Evolutionary conservation across 1,140 invertebrate genomes (phyloP).

Genomic region (Paracyclopina nana): DNA sequence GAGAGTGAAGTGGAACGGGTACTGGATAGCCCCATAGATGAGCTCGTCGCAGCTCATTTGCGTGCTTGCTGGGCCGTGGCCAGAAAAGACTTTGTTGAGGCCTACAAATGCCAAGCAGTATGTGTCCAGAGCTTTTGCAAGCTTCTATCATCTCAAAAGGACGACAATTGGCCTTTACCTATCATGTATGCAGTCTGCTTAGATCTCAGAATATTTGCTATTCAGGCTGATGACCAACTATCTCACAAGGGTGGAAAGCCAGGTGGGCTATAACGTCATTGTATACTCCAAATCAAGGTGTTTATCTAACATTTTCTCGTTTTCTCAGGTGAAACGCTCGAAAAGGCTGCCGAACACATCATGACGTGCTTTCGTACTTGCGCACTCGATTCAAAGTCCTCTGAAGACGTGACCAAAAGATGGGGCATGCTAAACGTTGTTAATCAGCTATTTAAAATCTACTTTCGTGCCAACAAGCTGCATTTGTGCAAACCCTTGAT

Average conservation of each 20-base stretch:
- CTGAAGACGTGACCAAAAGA: slow-evolving; percentile 67
- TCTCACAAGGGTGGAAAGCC: slow-evolving; percentile 25
- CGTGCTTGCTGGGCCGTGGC: background rate
- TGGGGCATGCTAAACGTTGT: slow-evolving; percentile 88
- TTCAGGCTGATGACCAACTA: slow-evolving; percentile 43
- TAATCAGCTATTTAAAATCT: slow-evolving; percentile 93
- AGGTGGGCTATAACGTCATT: slow-evolving; percentile 14
- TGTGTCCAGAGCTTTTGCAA: slow-evolving; percentile 52
- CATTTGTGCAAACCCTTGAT: slow-evolving; percentile 92
- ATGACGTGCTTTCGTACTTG: slow-evolving; percentile 89
- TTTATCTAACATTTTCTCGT: background rate
- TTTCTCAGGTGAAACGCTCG: background rate
- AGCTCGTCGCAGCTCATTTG: slow-evolving; percentile 57
- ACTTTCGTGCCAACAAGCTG: slow-evolving; percentile 89
- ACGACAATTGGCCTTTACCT: slow-evolving; percentile 87
- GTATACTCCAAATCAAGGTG: background rate
- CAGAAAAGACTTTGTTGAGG: slow-evolving; percentile 29
- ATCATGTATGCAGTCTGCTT: slow-evolving; percentile 71
- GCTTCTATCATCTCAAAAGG: slow-evolving; percentile 64
- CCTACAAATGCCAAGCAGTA: slow-evolving; percentile 15
- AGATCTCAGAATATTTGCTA: slow-evolving; percentile 63
- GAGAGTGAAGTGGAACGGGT: slow-evolving; percentile 46
- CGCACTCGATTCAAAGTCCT: slow-evolving; percentile 73
- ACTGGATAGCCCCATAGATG: slow-evolving; percentile 49
- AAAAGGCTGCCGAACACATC: slow-evolving; percentile 72